phyloP scores from a whole-genome alignment of 2,888 invertebrate species.

The Bursaphelenchus okinawaensis region DNA sequence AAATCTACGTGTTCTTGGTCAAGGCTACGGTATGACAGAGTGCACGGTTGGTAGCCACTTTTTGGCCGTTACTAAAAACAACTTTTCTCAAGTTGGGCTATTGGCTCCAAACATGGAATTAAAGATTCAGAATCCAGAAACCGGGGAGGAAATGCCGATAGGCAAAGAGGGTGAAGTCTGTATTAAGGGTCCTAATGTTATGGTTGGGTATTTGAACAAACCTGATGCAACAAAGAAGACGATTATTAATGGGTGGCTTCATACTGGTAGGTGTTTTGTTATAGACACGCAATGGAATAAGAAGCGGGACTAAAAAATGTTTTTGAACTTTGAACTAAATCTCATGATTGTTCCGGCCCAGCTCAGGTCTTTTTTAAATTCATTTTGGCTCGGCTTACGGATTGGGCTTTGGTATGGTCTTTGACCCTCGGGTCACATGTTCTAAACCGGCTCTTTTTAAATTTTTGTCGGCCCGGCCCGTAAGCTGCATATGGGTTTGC shows the following conservation, averaged over 20 bases:
- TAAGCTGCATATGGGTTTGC: no score
- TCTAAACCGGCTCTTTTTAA: background rate
- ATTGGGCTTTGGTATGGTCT: no score
- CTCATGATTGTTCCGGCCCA: background rate
- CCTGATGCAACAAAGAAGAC: constrained; percentile 67
- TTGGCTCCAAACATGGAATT: constrained; percentile 27
- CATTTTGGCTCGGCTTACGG: background rate
- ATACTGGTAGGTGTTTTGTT: constrained; percentile 57
- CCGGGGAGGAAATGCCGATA: constrained; percentile 33
- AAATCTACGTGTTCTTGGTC: background rate
- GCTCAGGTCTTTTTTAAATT: background rate
- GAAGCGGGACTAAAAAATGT: background rate
- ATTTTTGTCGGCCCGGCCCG: no score
- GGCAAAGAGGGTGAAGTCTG: constrained; percentile 73
- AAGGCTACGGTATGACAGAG: constrained; percentile 38
- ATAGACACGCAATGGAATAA: background rate
- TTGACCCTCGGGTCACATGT: background rate
- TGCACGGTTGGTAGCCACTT: constrained; percentile 25
- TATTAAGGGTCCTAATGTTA: constrained; percentile 60
- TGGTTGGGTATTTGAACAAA: constrained; percentile 72
- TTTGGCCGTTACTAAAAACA: constrained; percentile 10
- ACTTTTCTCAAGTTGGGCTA: background rate
- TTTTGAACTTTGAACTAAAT: no score
- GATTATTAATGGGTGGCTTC: constrained; percentile 74
- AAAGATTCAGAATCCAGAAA: constrained; percentile 59